phyloP scores from a whole-genome alignment of 2,888 invertebrate species.

The Phalangium opilio region DNA sequence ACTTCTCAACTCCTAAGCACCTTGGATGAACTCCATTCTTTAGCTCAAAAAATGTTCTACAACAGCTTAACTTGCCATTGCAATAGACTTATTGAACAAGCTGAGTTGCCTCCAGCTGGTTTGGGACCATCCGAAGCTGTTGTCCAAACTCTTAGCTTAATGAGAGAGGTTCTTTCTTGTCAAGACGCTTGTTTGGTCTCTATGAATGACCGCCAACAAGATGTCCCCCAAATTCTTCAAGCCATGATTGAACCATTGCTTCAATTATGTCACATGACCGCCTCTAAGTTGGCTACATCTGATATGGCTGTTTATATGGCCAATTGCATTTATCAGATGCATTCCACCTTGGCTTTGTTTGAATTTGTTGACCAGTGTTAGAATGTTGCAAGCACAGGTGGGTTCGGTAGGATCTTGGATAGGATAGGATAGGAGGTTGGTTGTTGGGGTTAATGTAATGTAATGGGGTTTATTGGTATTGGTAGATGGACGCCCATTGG shows the following conservation, averaged over 20 bases:
- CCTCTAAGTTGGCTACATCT: conserved; percentile 72
- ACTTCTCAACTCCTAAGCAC: conserved; percentile 16
- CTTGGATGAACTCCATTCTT: conserved; percentile 59
- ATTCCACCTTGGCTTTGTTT: conserved; percentile 73
- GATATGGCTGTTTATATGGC: conserved; percentile 92
- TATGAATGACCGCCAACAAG: conserved; percentile 61
- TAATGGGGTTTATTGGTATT: no score
- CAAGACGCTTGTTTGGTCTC: conserved; percentile 34
- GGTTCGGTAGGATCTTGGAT: no score
- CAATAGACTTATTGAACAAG: conserved; percentile 26
- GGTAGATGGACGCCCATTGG: conserved; percentile 86
- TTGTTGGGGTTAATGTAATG: no score
- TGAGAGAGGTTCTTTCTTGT: conserved; percentile 69
- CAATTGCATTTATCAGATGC: conserved; percentile 84
- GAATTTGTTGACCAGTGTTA: conserved; percentile 87
- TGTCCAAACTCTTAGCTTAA: conserved; percentile 49
- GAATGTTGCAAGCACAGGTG: conserved; percentile 42
- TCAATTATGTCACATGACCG: conserved; percentile 84
- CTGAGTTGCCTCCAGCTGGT: conserved; percentile 45
- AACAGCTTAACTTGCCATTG: conserved; percentile 19
- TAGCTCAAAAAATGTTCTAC: conserved; percentile 66
- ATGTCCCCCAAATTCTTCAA: conserved; percentile 68
- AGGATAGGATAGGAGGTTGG: no score
- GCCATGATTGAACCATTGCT: conserved; percentile 71
- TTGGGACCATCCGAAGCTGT: conserved; percentile 31